Evolutionary conservation across 1,140 invertebrate species (phyloP), one percentile per base, ranked within the genome.

Genomic region (Conus betulinus): DNA sequence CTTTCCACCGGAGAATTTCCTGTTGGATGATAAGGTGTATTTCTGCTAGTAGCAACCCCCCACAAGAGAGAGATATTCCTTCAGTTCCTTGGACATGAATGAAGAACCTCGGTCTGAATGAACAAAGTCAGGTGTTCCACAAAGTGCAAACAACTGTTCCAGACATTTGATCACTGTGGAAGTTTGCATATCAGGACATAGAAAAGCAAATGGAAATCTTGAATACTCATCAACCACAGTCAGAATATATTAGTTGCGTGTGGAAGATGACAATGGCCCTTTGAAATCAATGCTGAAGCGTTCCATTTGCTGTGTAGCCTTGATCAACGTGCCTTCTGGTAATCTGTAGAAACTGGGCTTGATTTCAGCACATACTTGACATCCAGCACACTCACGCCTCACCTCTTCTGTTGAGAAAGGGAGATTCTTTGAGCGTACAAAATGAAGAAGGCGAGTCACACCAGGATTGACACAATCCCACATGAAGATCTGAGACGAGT

Each of bases 181-280:
- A 8, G 83, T 52, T 76, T 87, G 91, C 81, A 91, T 89, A 90
- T 91, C 87, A 23, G 82, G 52, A 88, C 91, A 91, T 55, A 85
- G 89, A 83, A 91, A 91, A 74, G 85, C 90, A 91, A 94, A 94
- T 39, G 93, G 93, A 89, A 93, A 95, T 81, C 93, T 85, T 13
- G 92, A 94, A 84, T 88, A 94, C 88, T 94, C 92, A 89, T 94
- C 93, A 23, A 94, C 89, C 78, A 94, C 85, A 20, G 90, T 93
- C 10, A 93, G 82, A 39, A 92, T 11, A 76, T 93, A 94, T 57
- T 84, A 85, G 82, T 94, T 94, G 25, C 84, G 87, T 20, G 90
- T 86, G 25, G 27, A 63, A n/a, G 92, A 89, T 71, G 92, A 89
- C 20, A 94, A 39, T 25, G 93, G 93, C 20, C 91, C 90, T 89